Evolutionary conservation across 2,113 vertebrate genomes (phyloP).

Genomic region (Microtus richardsoni): DNA sequence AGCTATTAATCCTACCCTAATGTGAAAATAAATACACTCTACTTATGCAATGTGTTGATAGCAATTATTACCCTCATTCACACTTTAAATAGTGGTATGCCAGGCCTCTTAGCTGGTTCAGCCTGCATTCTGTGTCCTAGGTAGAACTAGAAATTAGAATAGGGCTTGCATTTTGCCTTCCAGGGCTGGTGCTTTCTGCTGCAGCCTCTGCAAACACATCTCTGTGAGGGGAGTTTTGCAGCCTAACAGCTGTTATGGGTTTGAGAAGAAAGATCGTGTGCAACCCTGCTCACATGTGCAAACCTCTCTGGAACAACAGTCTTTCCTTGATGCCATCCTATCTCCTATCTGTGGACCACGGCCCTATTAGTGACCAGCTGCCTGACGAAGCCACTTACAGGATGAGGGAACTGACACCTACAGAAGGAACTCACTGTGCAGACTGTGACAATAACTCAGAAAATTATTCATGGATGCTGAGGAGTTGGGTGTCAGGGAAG

Average conservation of each 20-base stretch:
- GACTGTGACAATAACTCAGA: background rate
- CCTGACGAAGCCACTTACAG: background rate
- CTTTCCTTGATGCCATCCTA: rapidly evolving
- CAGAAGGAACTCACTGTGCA: too few species aligned
- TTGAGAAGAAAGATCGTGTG: rapidly evolving
- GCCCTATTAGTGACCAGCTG: background rate
- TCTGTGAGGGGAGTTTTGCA: background rate
- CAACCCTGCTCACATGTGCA: rapidly evolving
- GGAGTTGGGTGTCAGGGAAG: background rate
- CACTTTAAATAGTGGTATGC: background rate
- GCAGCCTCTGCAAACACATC: background rate
- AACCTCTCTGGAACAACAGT: rapidly evolving
- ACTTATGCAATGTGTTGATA: background rate
- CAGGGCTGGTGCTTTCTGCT: rapidly evolving
- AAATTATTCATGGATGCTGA: background rate
- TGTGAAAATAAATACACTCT: conserved; percentile 9
- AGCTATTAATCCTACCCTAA: conserved; percentile 17
- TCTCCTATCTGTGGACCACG: background rate
- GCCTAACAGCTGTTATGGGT: rapidly evolving
- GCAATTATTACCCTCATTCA: background rate
- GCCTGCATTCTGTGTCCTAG: rapidly evolving
- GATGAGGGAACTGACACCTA: background rate
- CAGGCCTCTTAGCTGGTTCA: background rate
- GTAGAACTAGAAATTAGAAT: background rate
- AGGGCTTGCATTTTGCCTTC: rapidly evolving